phyloP scores from a whole-genome alignment of 2,888 invertebrate genomes.

The Unio pictorum region DNA sequence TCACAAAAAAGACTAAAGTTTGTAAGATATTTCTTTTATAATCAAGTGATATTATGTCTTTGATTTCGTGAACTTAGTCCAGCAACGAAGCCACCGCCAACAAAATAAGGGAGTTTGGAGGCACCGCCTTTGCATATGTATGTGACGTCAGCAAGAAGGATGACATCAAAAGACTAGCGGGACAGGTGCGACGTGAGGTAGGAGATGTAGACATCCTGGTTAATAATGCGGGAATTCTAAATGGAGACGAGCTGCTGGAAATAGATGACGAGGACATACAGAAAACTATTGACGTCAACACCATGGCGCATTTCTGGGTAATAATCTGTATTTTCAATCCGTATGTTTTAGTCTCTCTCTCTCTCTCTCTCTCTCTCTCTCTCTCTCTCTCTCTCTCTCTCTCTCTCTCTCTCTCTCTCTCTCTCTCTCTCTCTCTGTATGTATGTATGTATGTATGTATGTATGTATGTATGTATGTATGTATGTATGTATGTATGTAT shows the following conservation, averaged over 20 bases:
- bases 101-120: constrained; percentile 45
- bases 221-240: constrained; percentile 61
- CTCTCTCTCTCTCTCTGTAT: no score
- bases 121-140: constrained; percentile 42
- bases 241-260: constrained; percentile 50
- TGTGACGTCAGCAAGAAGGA: constrained; percentile 58
- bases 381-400: no score
- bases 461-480: no score
- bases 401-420: no score
- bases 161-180: constrained; percentile 38
- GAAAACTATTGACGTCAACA: constrained; percentile 59
- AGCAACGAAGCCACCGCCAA: constrained; percentile 50
- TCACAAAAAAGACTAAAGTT: no score
- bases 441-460: no score
- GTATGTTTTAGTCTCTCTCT: no score
- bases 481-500: no score
- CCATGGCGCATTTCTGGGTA: constrained; percentile 62
- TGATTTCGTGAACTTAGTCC: constrained; percentile 23
- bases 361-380: no score
- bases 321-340: neutral
- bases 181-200: constrained; percentile 42
- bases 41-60: no score
- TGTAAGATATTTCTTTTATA: no score
- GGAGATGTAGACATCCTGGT: constrained; percentile 65
- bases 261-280: constrained; percentile 51